These are phyloP conservation scores for Ceratosolen fusciceps DNA, from an alignment of 1,140 invertebrate genomes.

Conservation along the genomic window DNA sequence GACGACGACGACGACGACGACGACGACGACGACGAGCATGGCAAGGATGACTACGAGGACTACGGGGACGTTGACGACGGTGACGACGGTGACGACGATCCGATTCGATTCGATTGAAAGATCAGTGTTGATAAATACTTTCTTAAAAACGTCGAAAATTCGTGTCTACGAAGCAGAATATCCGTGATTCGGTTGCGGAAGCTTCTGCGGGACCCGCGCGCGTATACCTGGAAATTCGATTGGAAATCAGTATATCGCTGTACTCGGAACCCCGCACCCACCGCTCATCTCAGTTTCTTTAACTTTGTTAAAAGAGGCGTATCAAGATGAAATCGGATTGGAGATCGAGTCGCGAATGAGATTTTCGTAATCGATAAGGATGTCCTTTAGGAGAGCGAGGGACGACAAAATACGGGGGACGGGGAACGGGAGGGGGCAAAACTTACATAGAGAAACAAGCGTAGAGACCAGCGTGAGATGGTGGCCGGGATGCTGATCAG, in stretches of 20 bases:
- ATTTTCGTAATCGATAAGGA: constrained; percentile 33
- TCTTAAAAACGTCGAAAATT: not conserved
- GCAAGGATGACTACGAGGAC: too few species aligned
- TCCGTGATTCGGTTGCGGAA: not conserved
- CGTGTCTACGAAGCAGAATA: too few species aligned
- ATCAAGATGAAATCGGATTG: constrained; percentile 12
- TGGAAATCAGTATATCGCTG: constrained; percentile 6
- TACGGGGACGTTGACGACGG: too few species aligned
- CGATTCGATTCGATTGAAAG: too few species aligned
- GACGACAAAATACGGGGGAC: not conserved
- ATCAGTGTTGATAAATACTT: not conserved
- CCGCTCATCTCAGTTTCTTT: too few species aligned
- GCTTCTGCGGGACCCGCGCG: not conserved
- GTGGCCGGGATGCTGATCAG: not conserved
- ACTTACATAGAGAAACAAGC: constrained; percentile 17
- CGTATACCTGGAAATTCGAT: not conserved
- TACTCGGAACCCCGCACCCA: not conserved
- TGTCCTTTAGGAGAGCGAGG: not conserved
- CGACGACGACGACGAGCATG: too few species aligned
- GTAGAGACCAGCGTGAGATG: not conserved
- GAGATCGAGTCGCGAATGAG: constrained; percentile 18
- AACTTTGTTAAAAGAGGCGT: constrained; percentile 18
- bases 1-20: too few species aligned
- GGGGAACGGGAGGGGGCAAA: not conserved
- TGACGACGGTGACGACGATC: too few species aligned